Evolutionary conservation across 2,888 invertebrate genomes (phyloP).

Genomic region (Entomobrya multifasciata): DNA sequence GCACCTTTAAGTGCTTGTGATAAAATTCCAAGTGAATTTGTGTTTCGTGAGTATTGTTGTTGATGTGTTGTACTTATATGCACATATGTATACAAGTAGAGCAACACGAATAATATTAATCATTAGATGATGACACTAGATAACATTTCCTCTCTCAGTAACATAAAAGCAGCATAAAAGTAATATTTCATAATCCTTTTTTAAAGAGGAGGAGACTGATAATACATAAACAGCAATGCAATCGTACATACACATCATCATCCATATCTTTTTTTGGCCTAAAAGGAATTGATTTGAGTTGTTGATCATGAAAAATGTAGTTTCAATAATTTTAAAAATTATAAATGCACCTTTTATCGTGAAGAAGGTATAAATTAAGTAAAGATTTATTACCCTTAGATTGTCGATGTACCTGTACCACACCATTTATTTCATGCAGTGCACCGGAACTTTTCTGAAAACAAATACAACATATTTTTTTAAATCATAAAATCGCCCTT

Average conservation of each 20-base stretch:
- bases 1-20: conserved; percentile 23
- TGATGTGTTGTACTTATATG: neutral
- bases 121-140: conserved; percentile 62
- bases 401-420: neutral
- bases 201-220: conserved; percentile 44
- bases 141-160: conserved; percentile 47
- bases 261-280: neutral
- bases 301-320: conserved; percentile 8
- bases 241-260: too few species aligned
- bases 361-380: conserved; percentile 10
- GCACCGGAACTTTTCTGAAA: conserved; percentile 16
- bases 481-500: too few species aligned
- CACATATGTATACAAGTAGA: too few species aligned
- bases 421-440: conserved; percentile 7
- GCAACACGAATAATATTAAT: conserved; percentile 55
- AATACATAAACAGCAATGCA: neutral
- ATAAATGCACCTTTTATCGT: neutral
- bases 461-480: too few species aligned
- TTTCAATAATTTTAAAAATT: conserved; percentile 27
- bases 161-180: neutral
- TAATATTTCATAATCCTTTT: conserved; percentile 55
- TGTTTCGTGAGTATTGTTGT: neutral
- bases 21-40: conserved; percentile 42
- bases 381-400: conserved; percentile 26
- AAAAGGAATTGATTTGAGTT: conserved; percentile 21